Evolutionary conservation across 2,113 vertebrate genomes (phyloP), one percentile per base, ranked within the genome.

Genomic region (Malurus melanocephalus): DNA sequence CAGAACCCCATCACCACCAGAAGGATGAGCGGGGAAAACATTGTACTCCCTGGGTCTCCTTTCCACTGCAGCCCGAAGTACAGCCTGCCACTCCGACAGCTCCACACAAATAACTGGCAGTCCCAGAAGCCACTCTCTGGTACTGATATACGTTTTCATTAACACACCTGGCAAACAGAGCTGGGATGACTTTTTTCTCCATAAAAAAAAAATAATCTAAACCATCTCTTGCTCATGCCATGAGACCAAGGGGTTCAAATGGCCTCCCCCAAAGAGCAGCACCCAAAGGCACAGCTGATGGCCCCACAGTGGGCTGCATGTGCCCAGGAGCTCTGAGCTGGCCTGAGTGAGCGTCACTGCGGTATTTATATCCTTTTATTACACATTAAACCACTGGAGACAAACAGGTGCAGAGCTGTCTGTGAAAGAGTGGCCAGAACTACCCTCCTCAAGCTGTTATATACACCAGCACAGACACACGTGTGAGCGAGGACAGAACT

Each of bases 351-450:
- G 60, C 53, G 16, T 90, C 93, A 92, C 69, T 32, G 35, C 52
- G 24, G 89, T 96, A 97, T 97, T 97, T 95, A 94, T 96, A 96
- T 94, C 94, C 80, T 80, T 95, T 95, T 95, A 95, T 96, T 93
- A 85, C 2, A 7, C 93, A 86, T 88, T 79, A 93, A 94, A 89
- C 84, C 92, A 62, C 1, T 33, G 51, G 75, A 68, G 90, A 91
- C 64, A 94, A 93, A 96, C 96, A 97, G 96, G 96, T 97, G 96
- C 94, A 95, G 83, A 80, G 71, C 6, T n/a, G 72, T 33, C 74
- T 73, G 55, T 2, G 7, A 61, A 79, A 66, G 40, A 64, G 55
- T 9, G 52, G 80, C 92, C 86, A 93, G 76, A 92, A 42, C 30
- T 27, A 2, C 51, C 66, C 33, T 38, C 15, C 9, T 9, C 20